Evolutionary conservation across 2,888 invertebrate genomes (phyloP), one percentile per base, ranked within the genome.

Genomic region (Drosophila maculinotata): DNA sequence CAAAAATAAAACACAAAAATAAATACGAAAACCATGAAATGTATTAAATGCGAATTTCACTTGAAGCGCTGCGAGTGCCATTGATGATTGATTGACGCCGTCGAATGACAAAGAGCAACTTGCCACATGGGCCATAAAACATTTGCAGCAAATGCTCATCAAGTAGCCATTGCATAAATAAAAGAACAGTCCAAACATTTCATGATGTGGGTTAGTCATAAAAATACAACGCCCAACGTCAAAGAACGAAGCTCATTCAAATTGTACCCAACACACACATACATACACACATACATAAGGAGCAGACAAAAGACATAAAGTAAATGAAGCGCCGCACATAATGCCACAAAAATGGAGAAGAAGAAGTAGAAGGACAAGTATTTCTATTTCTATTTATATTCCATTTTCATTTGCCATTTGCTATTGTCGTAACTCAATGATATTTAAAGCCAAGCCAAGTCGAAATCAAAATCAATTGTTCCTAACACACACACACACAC

Each of bases 291-390:
- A 42, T 53, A 44, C 57, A 82, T 70, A 64, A 75, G 63, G 48
- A 71, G 75, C 81, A 82, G 81, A 82, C 81, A 82, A 83, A 83
- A 75, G 74, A 69, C 77, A 82, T 82, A 76, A 81, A 81, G 76
- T 81, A 83, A 82, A 82, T 83, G 81, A 83, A 82, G 81, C 81
- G 81, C 77, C 75, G 45, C 68, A 73, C 64, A 69, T 74, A 69
- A 79, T 68, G 63, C 44, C 39, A 49, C 39, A 54, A 66, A 38
- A 42, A 38, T n/a, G n/a, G n/a, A n/a, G 7, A 20, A 30, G 35
- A 57, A 31, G 31, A 39, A 9, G 17, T 12, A 41, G 20, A 51
- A 44, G 48, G 30, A 47, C 38, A 45, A 12, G 38, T 41, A 56
- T 64, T 58, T 73, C 53, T 56, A 60, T 69, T 66, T 69, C 64